phyloP scores from a whole-genome alignment of 1,140 invertebrate genomes.

The Idris sp. region DNA sequence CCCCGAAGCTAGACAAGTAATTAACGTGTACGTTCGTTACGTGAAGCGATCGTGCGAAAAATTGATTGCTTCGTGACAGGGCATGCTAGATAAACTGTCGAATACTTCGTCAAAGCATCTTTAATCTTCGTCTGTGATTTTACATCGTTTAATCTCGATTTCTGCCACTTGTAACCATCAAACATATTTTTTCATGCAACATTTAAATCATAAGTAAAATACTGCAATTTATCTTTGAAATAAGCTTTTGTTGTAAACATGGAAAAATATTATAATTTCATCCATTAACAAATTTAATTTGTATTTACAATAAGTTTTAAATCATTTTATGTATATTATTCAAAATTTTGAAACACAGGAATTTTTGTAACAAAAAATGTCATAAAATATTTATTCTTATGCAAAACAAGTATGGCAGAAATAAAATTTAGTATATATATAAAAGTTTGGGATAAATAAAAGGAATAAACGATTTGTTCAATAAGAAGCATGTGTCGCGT shows the following conservation, averaged over 20 bases:
- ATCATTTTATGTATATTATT: too few species aligned
- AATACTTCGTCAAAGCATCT: conserved; percentile 62
- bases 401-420: too few species aligned
- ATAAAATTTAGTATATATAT: too few species aligned
- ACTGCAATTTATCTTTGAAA: too few species aligned
- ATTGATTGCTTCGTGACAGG: conserved; percentile 58
- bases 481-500: conserved; percentile 33
- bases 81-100: conserved; percentile 56
- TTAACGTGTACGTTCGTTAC: conserved; percentile 64
- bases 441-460: conserved; percentile 4
- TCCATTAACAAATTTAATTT: too few species aligned
- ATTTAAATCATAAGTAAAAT: too few species aligned
- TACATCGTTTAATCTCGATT: conserved; percentile 48
- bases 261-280: too few species aligned
- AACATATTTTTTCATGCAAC: conserved; percentile 2
- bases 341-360: too few species aligned
- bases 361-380: too few species aligned
- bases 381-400: too few species aligned
- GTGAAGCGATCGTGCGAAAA: conserved; percentile 64
- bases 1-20: conserved; percentile 60
- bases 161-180: conserved; percentile 15
- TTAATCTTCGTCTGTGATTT: conserved; percentile 63
- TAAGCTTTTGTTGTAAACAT: too few species aligned
- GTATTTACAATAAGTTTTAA: too few species aligned
- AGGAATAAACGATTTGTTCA: conserved; percentile 7